Base-by-base conservation (phyloP, 2,797 vertebrate genomes). In the Salarias fasciatus region DNA sequence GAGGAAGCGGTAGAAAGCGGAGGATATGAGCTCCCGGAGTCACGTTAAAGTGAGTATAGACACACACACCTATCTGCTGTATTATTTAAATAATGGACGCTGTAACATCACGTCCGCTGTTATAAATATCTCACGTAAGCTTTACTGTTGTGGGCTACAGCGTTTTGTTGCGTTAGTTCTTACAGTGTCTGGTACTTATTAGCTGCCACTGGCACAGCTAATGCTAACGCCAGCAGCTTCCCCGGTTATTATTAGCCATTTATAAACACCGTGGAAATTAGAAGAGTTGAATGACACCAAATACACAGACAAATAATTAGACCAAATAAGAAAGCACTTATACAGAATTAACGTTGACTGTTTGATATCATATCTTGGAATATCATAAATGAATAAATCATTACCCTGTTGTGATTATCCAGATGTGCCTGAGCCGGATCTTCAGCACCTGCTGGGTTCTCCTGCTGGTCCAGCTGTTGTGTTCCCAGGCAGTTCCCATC, bases 401-500 rank as follows among this genome's bases (percentile, higher is more conserved):
- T 4, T 37, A 11, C 38, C 38, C 1, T 54, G 14, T 1, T 42
- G 0, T 18, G 9, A 48, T 54, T 57, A 47, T 92, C 68, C 92
- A 99, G 96, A 95, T 96, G 95, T 91, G 82, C 72, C 88, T 88
- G 91, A 83, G 81, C 41, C 86, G 73, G 77, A 72, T 83, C 59
- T 5, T 91, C 44, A 51, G 92, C 51, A 58, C 82, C 53, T 85
- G 89, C 80, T 88, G 92, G 81, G 65, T 93, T 61, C 75, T 95
- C 77, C 53, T 95, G 67, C 66, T 92, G 5, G 89, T 89, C 80
- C 80, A 95, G 67, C 80, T 95, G 52, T 59, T 92, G 69, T 80
- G 63, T 70, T 80, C 92, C 35, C 86, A 95, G 79, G 91, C 95
- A 52, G 95, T 99, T 57, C 97, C 97, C 56, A 97, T 99, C 76